Conservation (phyloP, 2,888 invertebrate species). For the Ophion ventricosus region DNA sequence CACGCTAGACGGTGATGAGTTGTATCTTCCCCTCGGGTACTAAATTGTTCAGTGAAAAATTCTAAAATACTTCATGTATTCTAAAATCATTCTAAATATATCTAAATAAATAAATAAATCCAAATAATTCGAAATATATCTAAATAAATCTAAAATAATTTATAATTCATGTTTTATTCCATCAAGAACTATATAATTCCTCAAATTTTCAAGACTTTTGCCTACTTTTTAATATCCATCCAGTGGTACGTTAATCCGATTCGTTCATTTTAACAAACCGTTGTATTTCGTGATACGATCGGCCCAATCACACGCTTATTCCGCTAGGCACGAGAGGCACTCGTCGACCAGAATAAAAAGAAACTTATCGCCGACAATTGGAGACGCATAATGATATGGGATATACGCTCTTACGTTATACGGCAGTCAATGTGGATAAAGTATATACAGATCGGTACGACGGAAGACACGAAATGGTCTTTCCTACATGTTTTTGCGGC, state of each 20-base stretch:
- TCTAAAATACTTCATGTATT: too few relatives aligned
- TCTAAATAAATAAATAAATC: too few relatives aligned
- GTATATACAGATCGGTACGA: slow-evolving; percentile 1
- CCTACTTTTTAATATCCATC: too few relatives aligned
- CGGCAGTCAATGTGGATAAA: neutral
- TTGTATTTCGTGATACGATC: slow-evolving; percentile 40
- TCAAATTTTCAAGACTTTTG: too few relatives aligned
- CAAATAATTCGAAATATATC: too few relatives aligned
- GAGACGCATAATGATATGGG: neutral
- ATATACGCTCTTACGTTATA: neutral
- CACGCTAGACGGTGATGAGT: too few relatives aligned
- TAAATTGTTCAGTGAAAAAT: too few relatives aligned
- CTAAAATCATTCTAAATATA: too few relatives aligned
- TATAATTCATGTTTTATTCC: too few relatives aligned
- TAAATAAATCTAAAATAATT: too few relatives aligned
- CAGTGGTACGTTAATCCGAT: slow-evolving; percentile 36
- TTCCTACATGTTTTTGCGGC: neutral
- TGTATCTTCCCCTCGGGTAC: too few relatives aligned
- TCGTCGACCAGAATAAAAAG: slow-evolving; percentile 20
- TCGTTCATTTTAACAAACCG: slow-evolving; percentile 39
- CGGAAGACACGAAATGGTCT: slow-evolving; percentile 41
- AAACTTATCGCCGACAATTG: neutral
- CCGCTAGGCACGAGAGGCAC: slow-evolving; percentile 53
- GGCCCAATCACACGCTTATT: slow-evolving; percentile 37
- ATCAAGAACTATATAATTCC: too few relatives aligned